A percentile compares a stretch with the other conserved stretches of the same genome.
phyloP scores from a whole-genome alignment of 92 coral and sea anemone species.

The Ricordea florida region DNA sequence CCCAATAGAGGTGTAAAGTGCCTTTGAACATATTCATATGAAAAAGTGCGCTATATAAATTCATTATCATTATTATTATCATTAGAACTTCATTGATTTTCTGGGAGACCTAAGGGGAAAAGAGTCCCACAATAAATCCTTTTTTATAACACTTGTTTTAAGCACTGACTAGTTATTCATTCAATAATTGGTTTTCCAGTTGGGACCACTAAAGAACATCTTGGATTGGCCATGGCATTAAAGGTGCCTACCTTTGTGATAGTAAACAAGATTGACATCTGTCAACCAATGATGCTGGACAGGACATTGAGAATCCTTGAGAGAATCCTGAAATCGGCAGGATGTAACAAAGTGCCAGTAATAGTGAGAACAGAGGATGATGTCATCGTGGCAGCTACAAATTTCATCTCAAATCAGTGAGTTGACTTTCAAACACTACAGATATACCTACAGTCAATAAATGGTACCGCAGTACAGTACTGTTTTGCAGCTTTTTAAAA shows the following conservation, averaged over 20 bases:
- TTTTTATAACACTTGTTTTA: too few relatives aligned
- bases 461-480: too few relatives aligned
- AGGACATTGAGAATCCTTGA: slow-evolving; percentile 80
- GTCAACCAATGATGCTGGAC: slow-evolving; percentile 71
- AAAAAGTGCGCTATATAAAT: too few relatives aligned
- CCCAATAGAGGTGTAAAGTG: too few relatives aligned
- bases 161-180: neutral
- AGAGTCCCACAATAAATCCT: too few relatives aligned
- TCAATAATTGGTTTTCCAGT: slow-evolving; percentile 31
- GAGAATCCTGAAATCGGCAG: slow-evolving; percentile 90
- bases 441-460: too few relatives aligned
- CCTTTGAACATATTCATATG: too few relatives aligned
- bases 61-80: too few relatives aligned
- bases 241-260: slow-evolving; percentile 95
- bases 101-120: too few relatives aligned
- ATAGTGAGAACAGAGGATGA: slow-evolving; percentile 81
- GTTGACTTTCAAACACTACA: too few relatives aligned
- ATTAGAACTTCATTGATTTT: too few relatives aligned
- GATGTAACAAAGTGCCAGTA: slow-evolving; percentile 90
- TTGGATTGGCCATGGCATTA: slow-evolving; percentile 94
- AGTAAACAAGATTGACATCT: slow-evolving; percentile 86
- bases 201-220: slow-evolving; percentile 97
- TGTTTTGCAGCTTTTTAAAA: too few relatives aligned
- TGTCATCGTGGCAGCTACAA: slow-evolving; percentile 87
- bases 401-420: slow-evolving; percentile 86